Conservation (phyloP, 2,113 vertebrate species). For the Cacatua alba region DNA sequence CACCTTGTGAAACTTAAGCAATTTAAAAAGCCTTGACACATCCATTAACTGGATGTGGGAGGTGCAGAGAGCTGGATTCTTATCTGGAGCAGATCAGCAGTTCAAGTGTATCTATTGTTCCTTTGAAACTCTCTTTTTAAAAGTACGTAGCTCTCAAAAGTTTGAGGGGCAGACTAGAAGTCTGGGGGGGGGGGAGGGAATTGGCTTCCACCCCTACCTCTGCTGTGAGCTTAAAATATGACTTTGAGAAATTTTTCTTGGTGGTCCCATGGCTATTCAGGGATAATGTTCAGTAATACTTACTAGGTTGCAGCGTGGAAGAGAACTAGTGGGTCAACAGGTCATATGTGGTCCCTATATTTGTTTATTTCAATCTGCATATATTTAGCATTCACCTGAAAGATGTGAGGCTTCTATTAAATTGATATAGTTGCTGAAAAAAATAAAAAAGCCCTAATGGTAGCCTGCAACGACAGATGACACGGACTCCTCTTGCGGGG, state of each 20-base stretch:
- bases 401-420: background rate
- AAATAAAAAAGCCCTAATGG: fast-evolving
- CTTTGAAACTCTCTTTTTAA: background rate
- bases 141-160: background rate
- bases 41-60: background rate
- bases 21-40: background rate
- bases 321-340: background rate
- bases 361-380: background rate
- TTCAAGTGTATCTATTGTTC: background rate
- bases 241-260: background rate
- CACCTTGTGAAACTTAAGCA: background rate
- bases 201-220: background rate
- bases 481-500: no score
- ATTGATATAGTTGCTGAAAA: background rate
- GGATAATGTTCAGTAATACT: background rate
- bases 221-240: background rate
- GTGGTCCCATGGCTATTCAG: background rate
- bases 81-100: background rate
- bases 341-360: background rate
- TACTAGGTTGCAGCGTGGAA: background rate
- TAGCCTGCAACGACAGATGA: background rate
- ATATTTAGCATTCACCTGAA: background rate
- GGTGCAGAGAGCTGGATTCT: background rate
- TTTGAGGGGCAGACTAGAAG: background rate
- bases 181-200: background rate